A percentile compares a stretch with the other conserved stretches of the same genome.
Evolutionary conservation across 2,113 vertebrate species (phyloP).

Genomic region (Sminthopsis crassicaudata): DNA sequence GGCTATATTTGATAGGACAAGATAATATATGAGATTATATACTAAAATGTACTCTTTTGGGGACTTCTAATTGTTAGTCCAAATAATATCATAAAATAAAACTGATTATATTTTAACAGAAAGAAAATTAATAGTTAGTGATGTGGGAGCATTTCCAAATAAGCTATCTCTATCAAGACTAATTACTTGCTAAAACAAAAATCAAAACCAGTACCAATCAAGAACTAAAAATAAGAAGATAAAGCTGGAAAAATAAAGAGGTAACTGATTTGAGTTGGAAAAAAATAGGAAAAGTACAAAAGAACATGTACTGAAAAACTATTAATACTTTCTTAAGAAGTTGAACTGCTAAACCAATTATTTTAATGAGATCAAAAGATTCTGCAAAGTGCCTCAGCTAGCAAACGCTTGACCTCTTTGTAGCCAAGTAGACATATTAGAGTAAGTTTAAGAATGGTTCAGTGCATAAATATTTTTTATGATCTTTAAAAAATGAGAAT

Average conservation of each 20-base stretch:
- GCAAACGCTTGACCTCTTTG: not conserved
- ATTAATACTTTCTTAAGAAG: not conserved
- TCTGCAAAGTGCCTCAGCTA: not conserved
- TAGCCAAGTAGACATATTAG: not conserved
- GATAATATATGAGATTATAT: not conserved
- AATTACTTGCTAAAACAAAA: not conserved
- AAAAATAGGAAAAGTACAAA: not conserved
- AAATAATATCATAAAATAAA: not conserved
- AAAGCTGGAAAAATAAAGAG: not conserved
- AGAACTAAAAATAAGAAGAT: not conserved
- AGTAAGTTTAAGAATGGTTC: not conserved
- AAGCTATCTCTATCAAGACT: not conserved
- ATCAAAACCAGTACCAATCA: not conserved
- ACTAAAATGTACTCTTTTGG: not conserved
- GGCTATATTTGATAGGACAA: not conserved
- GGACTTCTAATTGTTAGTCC: not conserved
- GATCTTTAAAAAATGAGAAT: not conserved
- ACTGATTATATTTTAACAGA: not conserved
- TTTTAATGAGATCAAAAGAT: not conserved
- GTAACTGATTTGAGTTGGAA: not conserved
- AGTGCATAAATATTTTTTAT: not conserved
- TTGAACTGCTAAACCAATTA: not conserved
- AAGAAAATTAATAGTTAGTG: not conserved
- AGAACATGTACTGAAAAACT: not conserved
- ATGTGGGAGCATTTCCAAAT: not conserved